phyloP scores from a whole-genome alignment of 1,140 invertebrate genomes.

The Vanessa tameamea region DNA sequence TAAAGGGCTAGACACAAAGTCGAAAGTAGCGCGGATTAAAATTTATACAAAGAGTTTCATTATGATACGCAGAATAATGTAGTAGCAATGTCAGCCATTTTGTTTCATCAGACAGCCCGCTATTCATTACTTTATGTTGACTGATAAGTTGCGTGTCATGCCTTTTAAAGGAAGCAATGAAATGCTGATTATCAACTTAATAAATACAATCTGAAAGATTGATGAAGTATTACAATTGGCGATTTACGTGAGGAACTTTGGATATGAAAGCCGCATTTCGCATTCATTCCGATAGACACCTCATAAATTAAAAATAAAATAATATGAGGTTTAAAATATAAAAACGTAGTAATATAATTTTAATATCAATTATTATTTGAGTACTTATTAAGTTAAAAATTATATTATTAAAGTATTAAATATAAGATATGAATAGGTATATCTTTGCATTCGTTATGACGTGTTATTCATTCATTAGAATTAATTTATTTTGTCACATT shows the following conservation, averaged over 20 bases:
- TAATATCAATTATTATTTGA: too few relatives aligned
- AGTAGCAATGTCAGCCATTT: conserved; percentile 33
- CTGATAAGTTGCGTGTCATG: conserved; percentile 32
- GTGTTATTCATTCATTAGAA: too few relatives aligned
- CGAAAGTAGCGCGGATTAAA: conserved; percentile 6
- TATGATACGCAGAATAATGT: conserved; percentile 26
- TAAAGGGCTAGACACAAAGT: not conserved
- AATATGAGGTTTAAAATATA: too few relatives aligned
- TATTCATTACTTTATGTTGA: conserved; percentile 32
- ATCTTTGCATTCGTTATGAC: too few relatives aligned
- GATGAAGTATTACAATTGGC: conserved; percentile 12
- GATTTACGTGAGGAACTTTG: conserved; percentile 22
- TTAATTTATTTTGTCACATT: too few relatives aligned
- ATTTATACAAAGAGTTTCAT: conserved; percentile 20
- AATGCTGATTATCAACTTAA: conserved; percentile 23
- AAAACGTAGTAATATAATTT: too few relatives aligned
- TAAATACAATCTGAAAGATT: conserved; percentile 21
- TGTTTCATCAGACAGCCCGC: conserved; percentile 30
- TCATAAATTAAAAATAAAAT: too few relatives aligned
- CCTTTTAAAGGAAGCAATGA: conserved; percentile 31
- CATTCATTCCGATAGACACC: too few relatives aligned
- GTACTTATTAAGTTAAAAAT: too few relatives aligned
- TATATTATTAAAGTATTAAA: too few relatives aligned
- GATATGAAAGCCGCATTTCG: not conserved
- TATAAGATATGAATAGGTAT: too few relatives aligned